Percentiles rank a stretch among this genome's conserved stretches.
phyloP scores from a whole-genome alignment of 2,113 vertebrate species.

The Microcebus griseorufus region DNA sequence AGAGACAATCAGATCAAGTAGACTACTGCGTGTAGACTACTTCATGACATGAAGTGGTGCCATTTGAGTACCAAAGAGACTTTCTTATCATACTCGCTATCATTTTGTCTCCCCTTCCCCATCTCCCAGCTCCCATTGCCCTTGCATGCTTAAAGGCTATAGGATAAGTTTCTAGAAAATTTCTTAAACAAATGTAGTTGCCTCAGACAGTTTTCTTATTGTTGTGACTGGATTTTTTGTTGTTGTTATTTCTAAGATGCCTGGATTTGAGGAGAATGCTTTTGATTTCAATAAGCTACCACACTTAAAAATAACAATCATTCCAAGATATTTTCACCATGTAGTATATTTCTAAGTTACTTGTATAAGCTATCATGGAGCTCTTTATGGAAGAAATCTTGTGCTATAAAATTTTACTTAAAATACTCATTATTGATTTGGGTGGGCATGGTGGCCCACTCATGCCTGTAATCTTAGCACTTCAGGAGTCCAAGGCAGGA shows the following conservation, averaged over 20 bases:
- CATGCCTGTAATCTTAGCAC: too few relatives aligned
- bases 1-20: neutral
- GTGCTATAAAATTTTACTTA: neutral
- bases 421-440: neutral
- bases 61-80: neutral
- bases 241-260: neutral
- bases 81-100: neutral
- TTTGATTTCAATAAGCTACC: constrained; percentile 19
- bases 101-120: neutral
- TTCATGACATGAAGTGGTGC: neutral
- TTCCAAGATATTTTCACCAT: neutral
- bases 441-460: too few relatives aligned
- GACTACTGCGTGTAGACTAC: neutral
- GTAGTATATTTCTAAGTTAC: neutral
- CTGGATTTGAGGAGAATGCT: neutral
- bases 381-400: neutral
- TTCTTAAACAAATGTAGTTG: neutral
- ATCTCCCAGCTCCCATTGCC: neutral
- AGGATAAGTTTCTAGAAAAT: neutral
- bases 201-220: neutral
- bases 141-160: neutral
- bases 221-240: neutral
- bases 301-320: neutral
- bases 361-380: neutral
- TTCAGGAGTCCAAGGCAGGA: too few relatives aligned